Conservation (phyloP, 2,888 invertebrate genomes). For the Eupithecia exiguata region DNA sequence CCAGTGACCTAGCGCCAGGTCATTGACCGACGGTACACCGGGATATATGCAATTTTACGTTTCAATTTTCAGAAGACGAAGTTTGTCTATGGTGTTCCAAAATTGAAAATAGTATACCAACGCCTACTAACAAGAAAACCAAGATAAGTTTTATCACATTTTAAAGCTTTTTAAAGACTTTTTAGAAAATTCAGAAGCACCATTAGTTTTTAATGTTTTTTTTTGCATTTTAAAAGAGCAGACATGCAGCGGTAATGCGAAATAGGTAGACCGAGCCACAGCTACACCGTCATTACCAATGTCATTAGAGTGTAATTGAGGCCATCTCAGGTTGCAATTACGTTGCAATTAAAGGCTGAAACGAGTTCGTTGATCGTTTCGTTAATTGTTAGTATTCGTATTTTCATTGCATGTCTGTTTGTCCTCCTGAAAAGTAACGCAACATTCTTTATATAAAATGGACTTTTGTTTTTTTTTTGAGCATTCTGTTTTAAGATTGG, state of each 20-base stretch:
- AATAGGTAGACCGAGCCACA: conserved; percentile 2
- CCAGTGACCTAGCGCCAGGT: conserved; percentile 30
- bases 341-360: conserved; percentile 23
- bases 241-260: conserved; percentile 1
- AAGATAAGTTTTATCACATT: neutral
- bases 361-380: conserved; percentile 21
- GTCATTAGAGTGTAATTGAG: conserved; percentile 25
- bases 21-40: conserved; percentile 21
- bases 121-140: neutral
- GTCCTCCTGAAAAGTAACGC: neutral
- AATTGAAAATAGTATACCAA: neutral
- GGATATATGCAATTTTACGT: conserved; percentile 2
- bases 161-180: neutral
- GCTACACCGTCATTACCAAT: conserved; percentile 21
- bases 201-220: neutral
- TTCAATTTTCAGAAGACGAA: neutral
- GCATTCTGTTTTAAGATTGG: neutral
- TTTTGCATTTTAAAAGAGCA: neutral
- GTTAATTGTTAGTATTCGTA: conserved; percentile 18
- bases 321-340: conserved; percentile 22
- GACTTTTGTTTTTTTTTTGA: neutral
- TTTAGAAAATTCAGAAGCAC: neutral
- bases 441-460: neutral
- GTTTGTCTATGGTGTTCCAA: conserved; percentile 4
- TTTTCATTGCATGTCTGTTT: conserved; percentile 1